These are phyloP conservation scores for Phoebastria nigripes DNA, from an alignment of 2,797 vertebrate genomes.

Conservation along the genomic window DNA sequence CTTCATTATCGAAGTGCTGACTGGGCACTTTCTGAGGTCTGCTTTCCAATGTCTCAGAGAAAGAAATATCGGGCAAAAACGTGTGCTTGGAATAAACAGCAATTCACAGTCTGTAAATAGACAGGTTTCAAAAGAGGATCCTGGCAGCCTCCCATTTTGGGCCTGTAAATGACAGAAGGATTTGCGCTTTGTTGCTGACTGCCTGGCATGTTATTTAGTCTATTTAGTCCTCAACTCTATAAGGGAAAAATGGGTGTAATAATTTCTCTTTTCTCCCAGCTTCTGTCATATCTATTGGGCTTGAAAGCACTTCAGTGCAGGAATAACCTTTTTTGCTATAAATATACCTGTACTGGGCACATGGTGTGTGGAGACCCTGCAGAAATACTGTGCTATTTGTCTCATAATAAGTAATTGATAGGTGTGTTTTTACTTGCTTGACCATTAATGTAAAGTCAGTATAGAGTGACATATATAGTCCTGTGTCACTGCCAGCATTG, in stretches of 20 bases:
- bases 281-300: not conserved
- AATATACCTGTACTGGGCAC: not conserved
- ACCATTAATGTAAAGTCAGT: not conserved
- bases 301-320: not conserved
- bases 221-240: not conserved
- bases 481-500: not conserved
- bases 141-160: not conserved
- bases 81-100: not conserved
- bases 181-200: not conserved
- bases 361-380: not conserved
- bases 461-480: not conserved
- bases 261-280: not conserved
- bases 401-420: not conserved
- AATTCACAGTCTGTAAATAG: not conserved
- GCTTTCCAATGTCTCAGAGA: not conserved
- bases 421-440: not conserved
- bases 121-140: not conserved
- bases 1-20: slow-evolving; percentile 37
- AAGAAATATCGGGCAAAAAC: not conserved
- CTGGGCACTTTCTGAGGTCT: not conserved
- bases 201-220: not conserved
- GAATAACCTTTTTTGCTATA: not conserved
- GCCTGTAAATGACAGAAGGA: not conserved
- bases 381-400: not conserved
- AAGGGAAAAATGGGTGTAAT: not conserved